Conservation (phyloP, 2,888 invertebrate genomes). For the Amiota communis region DNA sequence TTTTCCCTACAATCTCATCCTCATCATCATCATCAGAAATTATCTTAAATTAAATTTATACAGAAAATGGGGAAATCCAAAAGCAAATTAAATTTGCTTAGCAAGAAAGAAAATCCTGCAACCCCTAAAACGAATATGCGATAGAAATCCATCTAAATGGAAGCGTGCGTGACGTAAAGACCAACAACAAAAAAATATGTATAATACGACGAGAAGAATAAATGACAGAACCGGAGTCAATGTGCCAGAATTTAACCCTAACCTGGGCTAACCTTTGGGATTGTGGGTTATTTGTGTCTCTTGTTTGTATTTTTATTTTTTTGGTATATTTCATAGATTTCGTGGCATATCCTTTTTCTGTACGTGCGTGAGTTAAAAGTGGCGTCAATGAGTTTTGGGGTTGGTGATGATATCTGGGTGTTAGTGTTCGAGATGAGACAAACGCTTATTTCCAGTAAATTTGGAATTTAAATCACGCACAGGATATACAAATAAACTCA, state of each 20-base stretch:
- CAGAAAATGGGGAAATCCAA: not conserved
- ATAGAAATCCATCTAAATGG: not conserved
- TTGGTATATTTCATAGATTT: not conserved
- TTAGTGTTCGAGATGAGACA: slow-evolving; percentile 9
- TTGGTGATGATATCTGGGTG: not conserved
- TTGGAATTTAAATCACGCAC: slow-evolving; percentile 27
- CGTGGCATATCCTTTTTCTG: not conserved
- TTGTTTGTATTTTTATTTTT: not conserved
- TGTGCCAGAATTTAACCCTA: slow-evolving; percentile 28
- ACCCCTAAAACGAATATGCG: no score
- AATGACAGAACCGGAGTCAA: not conserved
- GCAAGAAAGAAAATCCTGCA: not conserved
- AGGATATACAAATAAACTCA: not conserved
- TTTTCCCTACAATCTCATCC: not conserved
- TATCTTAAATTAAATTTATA: slow-evolving; percentile 17
- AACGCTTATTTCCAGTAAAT: not conserved
- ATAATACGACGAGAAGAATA: no score
- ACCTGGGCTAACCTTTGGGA: slow-evolving; percentile 16
- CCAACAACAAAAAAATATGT: not conserved
- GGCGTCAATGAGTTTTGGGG: not conserved
- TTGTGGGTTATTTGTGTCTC: not conserved
- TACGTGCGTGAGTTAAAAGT: slow-evolving; percentile 5
- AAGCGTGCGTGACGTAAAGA: not conserved
- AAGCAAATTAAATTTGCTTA: no score
- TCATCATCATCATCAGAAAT: slow-evolving; percentile 5